Percentiles rank a stretch among this genome's conserved stretches.
phyloP scores from a whole-genome alignment of 2,888 invertebrate species.

The Chydorus sphaericus region DNA sequence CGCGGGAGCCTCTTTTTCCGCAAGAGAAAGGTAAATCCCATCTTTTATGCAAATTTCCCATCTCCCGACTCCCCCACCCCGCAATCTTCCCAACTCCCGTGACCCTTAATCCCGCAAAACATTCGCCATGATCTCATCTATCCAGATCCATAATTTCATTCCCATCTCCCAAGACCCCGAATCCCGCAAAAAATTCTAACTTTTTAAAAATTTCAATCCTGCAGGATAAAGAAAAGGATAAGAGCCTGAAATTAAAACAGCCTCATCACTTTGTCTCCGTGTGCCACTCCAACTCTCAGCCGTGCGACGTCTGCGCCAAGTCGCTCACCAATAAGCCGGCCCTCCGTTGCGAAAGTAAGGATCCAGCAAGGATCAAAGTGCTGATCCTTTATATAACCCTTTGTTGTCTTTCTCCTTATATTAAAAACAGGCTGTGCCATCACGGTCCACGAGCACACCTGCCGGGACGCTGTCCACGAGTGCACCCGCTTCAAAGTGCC shows the following conservation, averaged over 20 bases:
- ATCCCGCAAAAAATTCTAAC: no score
- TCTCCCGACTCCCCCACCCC: no score
- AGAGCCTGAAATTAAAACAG: slow-evolving; percentile 38
- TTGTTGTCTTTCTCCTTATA: slow-evolving; percentile 12
- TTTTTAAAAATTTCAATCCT: slow-evolving; percentile 17
- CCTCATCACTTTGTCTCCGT: slow-evolving; percentile 60
- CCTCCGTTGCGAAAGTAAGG: slow-evolving; percentile 69
- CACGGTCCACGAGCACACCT: slow-evolving; percentile 70
- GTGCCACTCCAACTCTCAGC: slow-evolving; percentile 37
- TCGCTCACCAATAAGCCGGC: slow-evolving; percentile 62
- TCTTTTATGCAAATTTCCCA: no score
- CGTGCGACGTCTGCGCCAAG: slow-evolving; percentile 58
- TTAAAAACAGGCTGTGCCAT: slow-evolving; percentile 52
- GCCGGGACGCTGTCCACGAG: slow-evolving; percentile 74
- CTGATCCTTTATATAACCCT: not conserved
- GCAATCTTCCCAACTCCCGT: no score
- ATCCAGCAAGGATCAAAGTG: not conserved
- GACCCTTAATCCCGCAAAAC: no score
- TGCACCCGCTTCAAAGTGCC: slow-evolving; percentile 51
- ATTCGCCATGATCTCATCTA: no score
- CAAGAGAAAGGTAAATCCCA: slow-evolving; percentile 59
- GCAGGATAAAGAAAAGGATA: slow-evolving; percentile 50
- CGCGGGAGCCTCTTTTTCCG: slow-evolving; percentile 79
- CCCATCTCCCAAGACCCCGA: no score
- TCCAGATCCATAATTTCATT: no score